Percentiles rank a stretch among this genome's conserved stretches.
phyloP scores from a whole-genome alignment of 2,113 vertebrate species.

The Chaetodon trifascialis region DNA sequence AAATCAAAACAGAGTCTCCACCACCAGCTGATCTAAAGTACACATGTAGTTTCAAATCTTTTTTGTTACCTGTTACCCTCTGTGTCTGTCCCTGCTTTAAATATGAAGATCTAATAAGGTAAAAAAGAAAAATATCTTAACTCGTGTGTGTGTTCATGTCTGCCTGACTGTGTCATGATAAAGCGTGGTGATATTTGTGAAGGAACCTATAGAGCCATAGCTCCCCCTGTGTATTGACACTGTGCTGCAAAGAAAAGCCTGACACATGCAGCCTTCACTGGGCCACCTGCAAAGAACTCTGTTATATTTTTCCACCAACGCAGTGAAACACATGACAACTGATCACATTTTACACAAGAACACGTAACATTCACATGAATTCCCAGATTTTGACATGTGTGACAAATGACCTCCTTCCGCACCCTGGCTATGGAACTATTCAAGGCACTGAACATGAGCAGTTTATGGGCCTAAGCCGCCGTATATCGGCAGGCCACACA shows the following conservation, averaged over 20 bases:
- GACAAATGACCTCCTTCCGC: constrained; percentile 26
- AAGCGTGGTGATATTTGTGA: constrained; percentile 5
- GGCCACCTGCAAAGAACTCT: constrained; percentile 31
- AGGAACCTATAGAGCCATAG: constrained; percentile 41
- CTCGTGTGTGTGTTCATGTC: neutral
- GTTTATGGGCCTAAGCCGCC: constrained; percentile 22
- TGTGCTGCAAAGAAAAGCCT: constrained; percentile 37
- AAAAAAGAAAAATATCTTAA: neutral
- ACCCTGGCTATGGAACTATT: constrained; percentile 35
- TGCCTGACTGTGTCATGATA: constrained; percentile 9
- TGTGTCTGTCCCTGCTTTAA: neutral
- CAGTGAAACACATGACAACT: constrained; percentile 24
- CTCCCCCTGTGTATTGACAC: constrained; percentile 39
- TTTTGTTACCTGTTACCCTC: neutral
- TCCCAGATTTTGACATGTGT: neutral
- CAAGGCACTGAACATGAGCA: constrained; percentile 31
- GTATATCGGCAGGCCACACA: constrained; percentile 17
- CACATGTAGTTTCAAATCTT: neutral
- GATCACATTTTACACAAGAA: constrained; percentile 10
- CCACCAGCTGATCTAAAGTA: neutral
- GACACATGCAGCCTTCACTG: constrained; percentile 28
- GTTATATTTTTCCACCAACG: constrained; percentile 34
- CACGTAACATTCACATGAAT: constrained; percentile 5
- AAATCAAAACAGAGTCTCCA: neutral
- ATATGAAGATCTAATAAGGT: neutral